These are phyloP conservation scores for Apus apus DNA, from an alignment of 2,113 vertebrate species.

Conservation along the genomic window DNA sequence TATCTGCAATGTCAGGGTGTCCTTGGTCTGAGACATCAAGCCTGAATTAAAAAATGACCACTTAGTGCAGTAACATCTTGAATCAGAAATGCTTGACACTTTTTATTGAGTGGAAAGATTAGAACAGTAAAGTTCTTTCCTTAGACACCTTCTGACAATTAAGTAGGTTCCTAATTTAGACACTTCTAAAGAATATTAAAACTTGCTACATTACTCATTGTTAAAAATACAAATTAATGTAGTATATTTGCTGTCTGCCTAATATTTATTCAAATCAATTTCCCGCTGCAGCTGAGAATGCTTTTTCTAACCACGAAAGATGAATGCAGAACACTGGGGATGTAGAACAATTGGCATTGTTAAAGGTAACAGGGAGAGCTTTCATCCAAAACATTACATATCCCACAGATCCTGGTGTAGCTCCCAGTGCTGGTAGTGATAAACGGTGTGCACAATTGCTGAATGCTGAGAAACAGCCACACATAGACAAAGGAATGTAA, in stretches of 20 bases:
- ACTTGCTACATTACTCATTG: background rate
- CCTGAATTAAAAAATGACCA: background rate
- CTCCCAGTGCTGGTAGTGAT: constrained; percentile 1
- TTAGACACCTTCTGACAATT: background rate
- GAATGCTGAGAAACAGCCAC: background rate
- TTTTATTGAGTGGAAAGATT: background rate
- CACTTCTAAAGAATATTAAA: background rate
- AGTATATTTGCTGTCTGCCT: background rate
- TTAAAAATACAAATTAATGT: background rate
- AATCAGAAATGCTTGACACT: background rate
- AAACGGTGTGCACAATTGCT: background rate
- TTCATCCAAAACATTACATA: background rate
- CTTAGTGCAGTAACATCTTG: background rate
- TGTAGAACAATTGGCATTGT: constrained; percentile 57
- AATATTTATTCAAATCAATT: constrained; percentile 17
- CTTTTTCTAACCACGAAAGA: background rate
- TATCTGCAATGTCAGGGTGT: background rate
- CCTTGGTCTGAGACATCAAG: background rate
- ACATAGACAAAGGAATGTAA: background rate
- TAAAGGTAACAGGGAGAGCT: constrained; percentile 51
- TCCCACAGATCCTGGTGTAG: constrained; percentile 9
- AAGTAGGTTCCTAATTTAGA: background rate
- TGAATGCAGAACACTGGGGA: background rate
- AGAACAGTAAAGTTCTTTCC: background rate
- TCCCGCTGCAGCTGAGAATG: background rate